These are phyloP conservation scores for Aphidius ervi DNA, from an alignment of 1,140 invertebrate genomes.

Conservation along the genomic window DNA sequence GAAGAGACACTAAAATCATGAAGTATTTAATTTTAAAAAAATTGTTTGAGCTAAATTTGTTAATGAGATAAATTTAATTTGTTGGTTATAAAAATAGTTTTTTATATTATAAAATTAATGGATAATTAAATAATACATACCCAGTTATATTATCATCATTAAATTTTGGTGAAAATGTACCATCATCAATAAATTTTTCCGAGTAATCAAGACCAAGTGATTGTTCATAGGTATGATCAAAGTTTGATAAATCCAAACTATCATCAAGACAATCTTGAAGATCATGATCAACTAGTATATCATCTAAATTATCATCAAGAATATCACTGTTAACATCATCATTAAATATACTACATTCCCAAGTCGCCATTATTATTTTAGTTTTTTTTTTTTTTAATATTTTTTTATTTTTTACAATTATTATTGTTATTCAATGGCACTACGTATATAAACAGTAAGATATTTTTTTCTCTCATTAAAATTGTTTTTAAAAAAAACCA, in stretches of 20 bases:
- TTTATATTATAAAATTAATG: conserved; percentile 8
- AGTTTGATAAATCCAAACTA: conserved; percentile 54
- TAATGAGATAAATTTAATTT: background rate
- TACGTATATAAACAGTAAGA: no score
- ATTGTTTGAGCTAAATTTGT: no score
- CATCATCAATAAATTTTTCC: conserved; percentile 43
- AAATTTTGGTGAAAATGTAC: conserved; percentile 38
- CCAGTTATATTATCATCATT: conserved; percentile 41
- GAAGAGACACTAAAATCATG: conserved; percentile 24
- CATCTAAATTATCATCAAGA: conserved; percentile 42
- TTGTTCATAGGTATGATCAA: conserved; percentile 54
- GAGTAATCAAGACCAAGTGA: conserved; percentile 43
- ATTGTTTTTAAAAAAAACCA: no score
- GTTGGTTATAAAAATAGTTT: background rate
- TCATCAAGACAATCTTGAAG: conserved; percentile 58
- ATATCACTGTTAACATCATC: conserved; percentile 34
- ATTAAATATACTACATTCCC: conserved; percentile 43
- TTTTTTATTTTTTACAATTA: conserved; percentile 13
- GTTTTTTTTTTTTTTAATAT: background rate
- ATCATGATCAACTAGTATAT: conserved; percentile 53
- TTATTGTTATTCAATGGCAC: background rate
- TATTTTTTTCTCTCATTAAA: no score
- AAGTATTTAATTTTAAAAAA: no score
- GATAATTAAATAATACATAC: conserved; percentile 30
- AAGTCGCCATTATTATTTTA: conserved; percentile 52